Evolutionary conservation across 2,888 invertebrate species (phyloP), one percentile per base, ranked within the genome.

Genomic region (Acronicta psi): DNA sequence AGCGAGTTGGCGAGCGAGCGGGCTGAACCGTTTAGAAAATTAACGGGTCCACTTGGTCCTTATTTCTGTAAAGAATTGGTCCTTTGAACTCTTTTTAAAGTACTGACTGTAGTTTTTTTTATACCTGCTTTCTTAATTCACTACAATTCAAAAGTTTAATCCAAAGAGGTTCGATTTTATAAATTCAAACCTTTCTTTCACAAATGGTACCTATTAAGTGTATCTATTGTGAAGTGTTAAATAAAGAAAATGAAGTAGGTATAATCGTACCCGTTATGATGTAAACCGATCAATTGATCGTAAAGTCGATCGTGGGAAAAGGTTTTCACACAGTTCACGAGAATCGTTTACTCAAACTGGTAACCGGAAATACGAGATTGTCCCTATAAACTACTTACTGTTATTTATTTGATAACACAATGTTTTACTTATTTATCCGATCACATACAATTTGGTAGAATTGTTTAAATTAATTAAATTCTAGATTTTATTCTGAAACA

Each of bases 1-100:
- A 81, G 69, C 72, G 72, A 74, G 64, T 73, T 80, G 77, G 83
- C 73, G 76, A 76, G 82, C 73, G 76, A 76, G 58, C 61, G 54
- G 55, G 43, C 43, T 62, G 73, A 69, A 62, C 74, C 70, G 73
- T 76, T 78, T 75, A 65, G 72, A 68, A 74, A 75, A 75, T 77
- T 67, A 77, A 77, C 76, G 76, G 76, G 50, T 51, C 50, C 59
- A 41, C 44, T 49, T 56, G 49, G 50, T 56, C 54, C 55, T 62
- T 45, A 29, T 59, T 61, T 60, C 18, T 18, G 59, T 57, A 2
- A 46, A 53, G 44, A 59, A 59, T 47, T 18, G 34, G 25, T 38
- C 37, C 38, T 60, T 55, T 8, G 29, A 40, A 57, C 50, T 52
- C 53, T 25, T 51, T 54, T 43, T 23, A 37, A 20, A 25, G 10